Evolutionary conservation across 2,888 invertebrate genomes (phyloP), one percentile per base, ranked within the genome.

Genomic region (Clistopyga incitator): DNA sequence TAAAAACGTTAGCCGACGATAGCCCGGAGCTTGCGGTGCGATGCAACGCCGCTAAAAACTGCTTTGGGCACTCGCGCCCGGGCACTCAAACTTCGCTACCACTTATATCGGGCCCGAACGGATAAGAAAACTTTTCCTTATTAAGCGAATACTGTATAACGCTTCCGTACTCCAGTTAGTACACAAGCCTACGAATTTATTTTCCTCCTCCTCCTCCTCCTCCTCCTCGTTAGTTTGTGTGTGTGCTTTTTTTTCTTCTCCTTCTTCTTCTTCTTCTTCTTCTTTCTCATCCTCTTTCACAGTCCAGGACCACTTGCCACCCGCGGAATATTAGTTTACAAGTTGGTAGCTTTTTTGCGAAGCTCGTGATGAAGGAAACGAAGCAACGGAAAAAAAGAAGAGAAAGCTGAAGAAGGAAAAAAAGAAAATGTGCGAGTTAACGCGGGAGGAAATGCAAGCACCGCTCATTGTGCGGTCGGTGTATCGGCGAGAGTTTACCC

Each of bases 91-190:
- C 76, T 78, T 83, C 78, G 52, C 79, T 76, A 52, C 71, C 29
- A 68, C 76, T 83, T 77, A 70, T 76, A 67, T 77, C 65, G 64
- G 82, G 80, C 72, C 65, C 80, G 83, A 84, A 74, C 72, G 80
- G 83, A 84, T 84, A 84, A 84, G 80, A 77, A 84, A 84, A 84
- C 77, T 84, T 84, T 84, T 78, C 68, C 80, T 80, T 80, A 77
- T 84, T 84, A 83, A 47, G 52, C 65, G 65, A 83, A 83, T 38
- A 34, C n/a, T 80, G 72, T 77, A 67, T 67, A 72, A 18, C n/a
- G 11, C 18, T 10, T 10, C 42, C 20, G 45, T 23, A 42, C 56
- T 71, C 61, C 64, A 52, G 54, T 74, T 79, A 77, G 78, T 76
- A 79, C 77, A 81, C 78, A 76, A 56, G 77, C 65, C 50, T 70